Percentiles rank a stretch among this genome's conserved stretches.
phyloP scores from a whole-genome alignment of 2,888 invertebrate species.

The Rhodophaea formosa region DNA sequence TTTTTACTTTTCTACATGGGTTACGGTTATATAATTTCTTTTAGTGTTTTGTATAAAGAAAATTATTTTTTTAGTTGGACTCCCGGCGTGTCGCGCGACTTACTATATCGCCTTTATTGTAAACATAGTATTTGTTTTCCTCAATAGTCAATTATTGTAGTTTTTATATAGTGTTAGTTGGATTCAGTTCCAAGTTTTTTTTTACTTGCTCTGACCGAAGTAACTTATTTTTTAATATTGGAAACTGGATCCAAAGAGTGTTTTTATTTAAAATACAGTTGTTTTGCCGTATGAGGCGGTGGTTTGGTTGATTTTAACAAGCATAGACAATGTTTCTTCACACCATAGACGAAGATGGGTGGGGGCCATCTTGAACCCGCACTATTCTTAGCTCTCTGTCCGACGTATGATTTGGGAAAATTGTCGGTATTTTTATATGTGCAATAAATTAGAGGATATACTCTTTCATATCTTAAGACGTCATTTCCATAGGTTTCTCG shows the following conservation, averaged over 20 bases:
- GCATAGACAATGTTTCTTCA: constrained; percentile 42
- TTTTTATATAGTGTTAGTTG: constrained; percentile 53
- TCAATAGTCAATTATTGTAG: constrained; percentile 56
- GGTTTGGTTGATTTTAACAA: constrained; percentile 49
- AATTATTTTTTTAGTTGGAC: constrained; percentile 47
- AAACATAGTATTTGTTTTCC: constrained; percentile 42
- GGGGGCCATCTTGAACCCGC: constrained; percentile 29
- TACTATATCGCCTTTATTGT: constrained; percentile 32
- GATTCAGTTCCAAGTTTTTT: constrained; percentile 40
- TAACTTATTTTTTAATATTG: constrained; percentile 19
- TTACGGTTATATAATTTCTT: constrained; percentile 30
- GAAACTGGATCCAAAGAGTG: constrained; percentile 45
- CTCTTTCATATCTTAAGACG: constrained; percentile 67
- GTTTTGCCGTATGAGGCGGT: constrained; percentile 49
- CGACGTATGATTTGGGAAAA: constrained; percentile 30
- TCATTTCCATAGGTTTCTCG: constrained; percentile 4
- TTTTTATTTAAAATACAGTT: constrained; percentile 42
- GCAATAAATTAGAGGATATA: constrained; percentile 71
- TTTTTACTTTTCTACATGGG: constrained; percentile 32
- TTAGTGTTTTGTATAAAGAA: constrained; percentile 48
- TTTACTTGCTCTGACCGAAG: not conserved
- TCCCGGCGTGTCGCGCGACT: constrained; percentile 41
- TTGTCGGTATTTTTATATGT: constrained; percentile 74
- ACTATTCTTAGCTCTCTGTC: constrained; percentile 28
- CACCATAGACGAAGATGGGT: constrained; percentile 48